Percentiles rank a stretch among this genome's conserved stretches.
Evolutionary conservation across 1,140 invertebrate genomes (phyloP).

Genomic region (Pachyrhynchus sulphureomaculatus): DNA sequence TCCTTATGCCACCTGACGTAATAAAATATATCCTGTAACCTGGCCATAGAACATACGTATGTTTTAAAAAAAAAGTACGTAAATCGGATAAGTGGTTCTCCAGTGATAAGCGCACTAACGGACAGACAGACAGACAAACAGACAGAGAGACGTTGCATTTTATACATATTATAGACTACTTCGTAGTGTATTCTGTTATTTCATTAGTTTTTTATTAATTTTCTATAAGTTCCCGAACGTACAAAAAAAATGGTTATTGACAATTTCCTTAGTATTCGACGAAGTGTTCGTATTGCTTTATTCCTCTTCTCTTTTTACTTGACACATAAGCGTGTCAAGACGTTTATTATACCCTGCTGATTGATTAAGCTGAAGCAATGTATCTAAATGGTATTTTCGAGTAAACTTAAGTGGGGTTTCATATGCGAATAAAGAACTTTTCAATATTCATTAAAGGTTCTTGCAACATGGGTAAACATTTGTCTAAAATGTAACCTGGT

Average conservation of each 20-base stretch:
- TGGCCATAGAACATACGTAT: too few relatives aligned
- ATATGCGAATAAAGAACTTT: conserved; percentile 1
- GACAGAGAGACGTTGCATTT: too few relatives aligned
- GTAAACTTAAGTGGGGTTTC: conserved; percentile 13
- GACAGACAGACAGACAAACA: too few relatives aligned
- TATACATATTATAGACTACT: too few relatives aligned
- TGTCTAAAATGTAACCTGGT: too few relatives aligned
- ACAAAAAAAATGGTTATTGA: conserved; percentile 17
- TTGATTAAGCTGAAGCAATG: conserved; percentile 23
- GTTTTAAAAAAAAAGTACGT: too few relatives aligned
- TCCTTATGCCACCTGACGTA: too few relatives aligned
- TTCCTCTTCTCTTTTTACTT: conserved; percentile 23
- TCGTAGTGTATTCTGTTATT: too few relatives aligned
- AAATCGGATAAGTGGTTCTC: too few relatives aligned
- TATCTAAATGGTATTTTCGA: conserved; percentile 21
- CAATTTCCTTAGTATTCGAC: conserved; percentile 19
- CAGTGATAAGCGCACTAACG: too few relatives aligned
- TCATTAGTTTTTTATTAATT: too few relatives aligned
- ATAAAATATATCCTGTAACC: too few relatives aligned
- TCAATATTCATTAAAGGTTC: neutral
- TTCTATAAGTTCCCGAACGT: neutral
- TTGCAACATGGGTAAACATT: neutral
- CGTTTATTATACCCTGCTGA: conserved; percentile 25
- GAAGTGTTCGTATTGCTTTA: conserved; percentile 23
- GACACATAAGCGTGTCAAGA: conserved; percentile 27